Conservation (phyloP, 2,888 invertebrate genomes). For the Tridacna gigas region DNA sequence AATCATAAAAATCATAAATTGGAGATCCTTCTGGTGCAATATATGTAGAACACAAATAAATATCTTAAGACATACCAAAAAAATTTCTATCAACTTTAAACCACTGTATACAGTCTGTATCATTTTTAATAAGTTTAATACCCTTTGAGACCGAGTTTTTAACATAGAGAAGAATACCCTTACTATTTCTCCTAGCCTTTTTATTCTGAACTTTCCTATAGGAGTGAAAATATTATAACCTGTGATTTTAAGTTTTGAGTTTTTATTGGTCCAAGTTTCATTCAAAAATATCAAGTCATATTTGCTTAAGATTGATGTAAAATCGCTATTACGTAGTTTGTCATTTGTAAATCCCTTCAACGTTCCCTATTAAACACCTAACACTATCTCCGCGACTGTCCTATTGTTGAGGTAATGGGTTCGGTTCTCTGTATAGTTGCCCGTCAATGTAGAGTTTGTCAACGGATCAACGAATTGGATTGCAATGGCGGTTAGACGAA, state of each 20-base stretch:
- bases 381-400: too few species aligned
- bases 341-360: too few species aligned
- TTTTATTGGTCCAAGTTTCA: not conserved
- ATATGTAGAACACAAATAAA: conserved; percentile 14
- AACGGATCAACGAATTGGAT: too few species aligned
- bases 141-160: not conserved
- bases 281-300: not conserved
- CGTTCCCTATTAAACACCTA: too few species aligned
- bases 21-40: too few species aligned
- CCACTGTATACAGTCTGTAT: not conserved
- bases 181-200: not conserved
- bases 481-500: too few species aligned
- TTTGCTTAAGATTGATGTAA: not conserved
- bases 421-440: too few species aligned
- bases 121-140: not conserved
- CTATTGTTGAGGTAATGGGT: too few species aligned
- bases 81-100: not conserved
- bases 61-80: not conserved
- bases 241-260: not conserved
- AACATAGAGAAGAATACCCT: not conserved
- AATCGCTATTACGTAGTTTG: too few species aligned
- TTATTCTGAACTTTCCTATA: too few species aligned
- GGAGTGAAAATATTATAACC: not conserved
- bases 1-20: conserved; percentile 23
- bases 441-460: too few species aligned